These are phyloP conservation scores for Caenorhabditis sp. DNA, from an alignment of 2,888 invertebrate genomes.

Conservation along the genomic window DNA sequence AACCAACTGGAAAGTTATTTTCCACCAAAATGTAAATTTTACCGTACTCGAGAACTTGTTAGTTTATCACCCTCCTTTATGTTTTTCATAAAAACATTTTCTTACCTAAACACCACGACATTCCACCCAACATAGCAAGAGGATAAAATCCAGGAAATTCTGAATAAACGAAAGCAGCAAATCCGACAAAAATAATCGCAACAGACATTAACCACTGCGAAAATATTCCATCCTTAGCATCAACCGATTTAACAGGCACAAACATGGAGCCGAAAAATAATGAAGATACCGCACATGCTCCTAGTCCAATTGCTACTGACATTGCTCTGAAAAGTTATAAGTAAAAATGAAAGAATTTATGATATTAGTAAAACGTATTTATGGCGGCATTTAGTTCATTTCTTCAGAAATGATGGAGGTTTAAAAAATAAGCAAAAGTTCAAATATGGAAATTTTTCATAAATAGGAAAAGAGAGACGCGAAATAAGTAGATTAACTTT, in stretches of 20 bases:
- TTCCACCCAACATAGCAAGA: constrained; percentile 73
- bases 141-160: constrained; percentile 72
- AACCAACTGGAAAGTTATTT: no score
- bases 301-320: constrained; percentile 68
- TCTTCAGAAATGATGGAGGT: not conserved
- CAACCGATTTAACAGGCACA: constrained; percentile 73
- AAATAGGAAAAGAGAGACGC: not conserved
- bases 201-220: constrained; percentile 74
- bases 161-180: constrained; percentile 70
- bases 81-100: not conserved
- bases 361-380: not conserved
- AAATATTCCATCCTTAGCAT: constrained; percentile 74
- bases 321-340: not conserved
- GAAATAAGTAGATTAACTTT: not conserved
- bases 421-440: constrained; percentile 4
- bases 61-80: no score
- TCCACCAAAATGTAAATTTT: no score
- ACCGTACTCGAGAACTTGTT: no score
- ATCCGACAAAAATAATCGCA: constrained; percentile 72
- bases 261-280: constrained; percentile 74
- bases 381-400: no score
- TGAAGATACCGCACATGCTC: constrained; percentile 72
- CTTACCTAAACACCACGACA: constrained; percentile 73
- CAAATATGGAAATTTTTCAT: constrained; percentile 5
- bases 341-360: not conserved